phyloP scores from a whole-genome alignment of 2,888 invertebrate species.

The Conus canariensis region DNA sequence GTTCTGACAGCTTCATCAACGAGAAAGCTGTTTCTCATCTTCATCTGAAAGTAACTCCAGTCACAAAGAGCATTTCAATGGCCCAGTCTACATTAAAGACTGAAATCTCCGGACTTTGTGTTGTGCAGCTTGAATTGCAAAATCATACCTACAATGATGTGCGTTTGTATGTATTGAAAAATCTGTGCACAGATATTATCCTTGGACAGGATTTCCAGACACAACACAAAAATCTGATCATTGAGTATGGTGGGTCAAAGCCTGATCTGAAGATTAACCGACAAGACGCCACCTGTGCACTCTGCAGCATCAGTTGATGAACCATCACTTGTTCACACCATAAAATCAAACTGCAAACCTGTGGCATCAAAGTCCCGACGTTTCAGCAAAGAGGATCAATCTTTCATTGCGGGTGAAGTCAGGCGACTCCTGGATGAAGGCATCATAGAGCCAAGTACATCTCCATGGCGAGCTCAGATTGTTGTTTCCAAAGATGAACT shows the following conservation, averaged over 20 bases:
- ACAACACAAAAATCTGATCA: not conserved
- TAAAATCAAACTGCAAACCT: not conserved
- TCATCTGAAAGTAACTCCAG: too few relatives aligned
- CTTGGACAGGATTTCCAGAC: too few relatives aligned
- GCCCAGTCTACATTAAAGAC: too few relatives aligned
- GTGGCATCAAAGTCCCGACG: slow-evolving; percentile 21
- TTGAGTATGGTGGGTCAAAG: not conserved
- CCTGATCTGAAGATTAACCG: not conserved
- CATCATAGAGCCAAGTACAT: not conserved
- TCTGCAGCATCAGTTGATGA: not conserved
- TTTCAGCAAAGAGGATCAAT: not conserved
- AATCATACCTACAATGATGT: too few relatives aligned
- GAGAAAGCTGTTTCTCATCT: too few relatives aligned
- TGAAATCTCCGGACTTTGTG: too few relatives aligned
- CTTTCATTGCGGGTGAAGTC: not conserved
- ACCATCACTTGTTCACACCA: not conserved
- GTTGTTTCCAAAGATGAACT: slow-evolving; percentile 5
- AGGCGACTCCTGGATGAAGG: not conserved
- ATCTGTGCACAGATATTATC: too few relatives aligned
- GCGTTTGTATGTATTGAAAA: too few relatives aligned
- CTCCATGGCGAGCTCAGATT: slow-evolving; percentile 23
- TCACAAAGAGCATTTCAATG: too few relatives aligned
- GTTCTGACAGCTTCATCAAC: too few relatives aligned
- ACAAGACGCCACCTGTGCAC: not conserved
- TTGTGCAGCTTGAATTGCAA: too few relatives aligned